A percentile compares a stretch with the other conserved stretches of the same genome.
phyloP scores from a whole-genome alignment of 2,797 vertebrate species.

The Darevskia nairensis region DNA sequence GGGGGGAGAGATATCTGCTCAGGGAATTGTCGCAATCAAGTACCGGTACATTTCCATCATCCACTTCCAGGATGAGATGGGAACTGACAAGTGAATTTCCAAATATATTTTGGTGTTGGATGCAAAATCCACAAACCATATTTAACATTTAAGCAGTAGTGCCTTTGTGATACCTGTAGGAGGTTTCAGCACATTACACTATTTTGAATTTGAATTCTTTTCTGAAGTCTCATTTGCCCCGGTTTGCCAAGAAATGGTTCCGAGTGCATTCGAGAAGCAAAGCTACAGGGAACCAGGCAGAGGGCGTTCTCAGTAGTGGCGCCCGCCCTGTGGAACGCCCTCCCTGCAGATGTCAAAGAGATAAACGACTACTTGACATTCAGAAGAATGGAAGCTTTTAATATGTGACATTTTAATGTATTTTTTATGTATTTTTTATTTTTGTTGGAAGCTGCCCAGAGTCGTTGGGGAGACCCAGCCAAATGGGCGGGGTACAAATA shows the following conservation, averaged over 20 bases:
- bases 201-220: constrained; percentile 21
- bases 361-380: no score
- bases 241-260: constrained; percentile 8
- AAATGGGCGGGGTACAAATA: no score
- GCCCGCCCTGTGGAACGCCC: no score
- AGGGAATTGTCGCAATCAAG: background rate
- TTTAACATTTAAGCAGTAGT: constrained; percentile 6
- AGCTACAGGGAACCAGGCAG: no score
- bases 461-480: no score
- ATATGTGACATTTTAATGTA: no score
- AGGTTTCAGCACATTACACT: background rate
- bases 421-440: no score
- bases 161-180: background rate
- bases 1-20: background rate
- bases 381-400: no score
- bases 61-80: background rate
- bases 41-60: background rate
- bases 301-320: no score
- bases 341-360: no score
- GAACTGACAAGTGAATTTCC: constrained; percentile 6
- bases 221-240: background rate
- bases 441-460: no score
- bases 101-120: background rate
- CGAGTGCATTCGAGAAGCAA: background rate
- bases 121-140: background rate